Evolutionary conservation across 2,888 invertebrate species (phyloP).

Genomic region (Orchesella flavescens): DNA sequence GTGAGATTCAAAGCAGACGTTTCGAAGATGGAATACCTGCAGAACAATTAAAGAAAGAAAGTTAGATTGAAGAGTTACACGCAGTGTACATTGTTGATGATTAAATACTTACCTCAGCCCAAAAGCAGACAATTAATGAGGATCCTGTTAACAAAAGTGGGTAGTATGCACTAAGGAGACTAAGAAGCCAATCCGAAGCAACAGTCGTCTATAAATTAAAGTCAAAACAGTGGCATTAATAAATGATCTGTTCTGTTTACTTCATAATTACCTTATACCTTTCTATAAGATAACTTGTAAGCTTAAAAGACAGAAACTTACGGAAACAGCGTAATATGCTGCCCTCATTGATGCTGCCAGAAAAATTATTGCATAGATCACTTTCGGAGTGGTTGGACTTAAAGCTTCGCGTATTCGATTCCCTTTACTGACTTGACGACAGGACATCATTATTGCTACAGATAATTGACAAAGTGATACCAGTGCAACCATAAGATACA

Average conservation of each 20-base stretch:
- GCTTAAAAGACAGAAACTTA: constrained; percentile 79
- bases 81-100: not conserved
- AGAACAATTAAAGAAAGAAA: constrained; percentile 46
- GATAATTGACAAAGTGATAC: constrained; percentile 89
- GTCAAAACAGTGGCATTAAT: too few relatives aligned
- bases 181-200: constrained; percentile 89
- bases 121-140: constrained; percentile 92
- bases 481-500: constrained; percentile 88
- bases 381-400: constrained; percentile 90
- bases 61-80: not conserved
- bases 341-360: constrained; percentile 88
- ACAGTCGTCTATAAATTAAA: constrained; percentile 80
- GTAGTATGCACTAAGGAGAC: constrained; percentile 91
- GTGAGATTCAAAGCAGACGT: constrained; percentile 89
- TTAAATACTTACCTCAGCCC: constrained; percentile 94
- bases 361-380: constrained; percentile 89
- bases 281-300: too few relatives aligned
- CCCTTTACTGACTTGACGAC: constrained; percentile 76
- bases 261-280: too few relatives aligned
- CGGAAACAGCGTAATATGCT: constrained; percentile 91
- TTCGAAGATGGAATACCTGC: constrained; percentile 91
- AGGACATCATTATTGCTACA: constrained; percentile 80
- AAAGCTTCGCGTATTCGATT: constrained; percentile 89
- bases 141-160: constrained; percentile 91
- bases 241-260: too few relatives aligned